A percentile compares a stretch with the other conserved stretches of the same genome.
phyloP scores from a whole-genome alignment of 2,888 invertebrate genomes.

The Parnassius smintheus region DNA sequence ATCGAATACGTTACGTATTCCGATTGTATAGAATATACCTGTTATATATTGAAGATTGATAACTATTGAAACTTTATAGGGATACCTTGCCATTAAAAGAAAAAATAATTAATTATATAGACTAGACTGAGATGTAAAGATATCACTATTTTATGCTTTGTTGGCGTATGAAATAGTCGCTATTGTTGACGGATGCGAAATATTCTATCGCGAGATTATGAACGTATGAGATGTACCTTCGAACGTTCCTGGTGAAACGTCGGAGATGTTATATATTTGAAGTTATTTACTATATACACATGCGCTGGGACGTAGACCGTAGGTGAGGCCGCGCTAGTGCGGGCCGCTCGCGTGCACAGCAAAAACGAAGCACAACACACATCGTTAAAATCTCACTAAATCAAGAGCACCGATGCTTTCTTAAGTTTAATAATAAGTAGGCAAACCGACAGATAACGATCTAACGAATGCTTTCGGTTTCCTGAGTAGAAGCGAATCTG shows the following conservation, averaged over 20 bases:
- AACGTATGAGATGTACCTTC: slow-evolving; percentile 54
- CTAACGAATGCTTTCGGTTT: slow-evolving; percentile 70
- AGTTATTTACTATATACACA: slow-evolving; percentile 63
- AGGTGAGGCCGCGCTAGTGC: slow-evolving; percentile 6
- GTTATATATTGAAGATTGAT: slow-evolving; percentile 76
- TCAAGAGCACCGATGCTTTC: slow-evolving; percentile 73
- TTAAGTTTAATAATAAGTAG: slow-evolving; percentile 76
- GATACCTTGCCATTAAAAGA: slow-evolving; percentile 78
- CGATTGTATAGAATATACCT: slow-evolving; percentile 75
- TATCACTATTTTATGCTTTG: slow-evolving; percentile 81
- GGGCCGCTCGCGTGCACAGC: slow-evolving; percentile 9
- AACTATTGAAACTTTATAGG: slow-evolving; percentile 80
- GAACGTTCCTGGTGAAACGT: slow-evolving; percentile 65
- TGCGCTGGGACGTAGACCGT: slow-evolving; percentile 54
- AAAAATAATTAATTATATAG: slow-evolving; percentile 74
- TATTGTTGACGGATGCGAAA: slow-evolving; percentile 67
- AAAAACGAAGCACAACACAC: slow-evolving; percentile 50
- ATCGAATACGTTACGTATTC: slow-evolving; percentile 72
- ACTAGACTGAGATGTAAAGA: slow-evolving; percentile 81
- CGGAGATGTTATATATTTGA: slow-evolving; percentile 61
- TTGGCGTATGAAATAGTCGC: slow-evolving; percentile 75
- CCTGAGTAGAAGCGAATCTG: slow-evolving; percentile 75
- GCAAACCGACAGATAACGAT: slow-evolving; percentile 68
- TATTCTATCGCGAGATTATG: slow-evolving; percentile 55
- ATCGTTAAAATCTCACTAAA: slow-evolving; percentile 60